Conservation (phyloP, 2,113 vertebrate species). For the Marcusenius ussheri region DNA sequence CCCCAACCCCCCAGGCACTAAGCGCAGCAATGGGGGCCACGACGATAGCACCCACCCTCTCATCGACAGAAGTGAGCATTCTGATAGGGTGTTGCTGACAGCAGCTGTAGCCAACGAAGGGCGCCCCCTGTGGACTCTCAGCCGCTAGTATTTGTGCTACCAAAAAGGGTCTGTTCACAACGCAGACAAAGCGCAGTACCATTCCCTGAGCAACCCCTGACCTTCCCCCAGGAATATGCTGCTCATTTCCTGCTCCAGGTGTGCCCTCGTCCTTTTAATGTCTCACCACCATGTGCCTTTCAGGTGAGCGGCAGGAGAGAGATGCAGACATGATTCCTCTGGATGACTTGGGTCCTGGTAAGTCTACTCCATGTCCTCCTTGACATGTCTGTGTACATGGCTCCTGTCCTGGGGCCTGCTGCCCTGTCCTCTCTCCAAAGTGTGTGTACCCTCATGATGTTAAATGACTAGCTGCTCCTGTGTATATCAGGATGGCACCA, state of each 20-base stretch:
- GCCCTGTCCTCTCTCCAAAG: background rate
- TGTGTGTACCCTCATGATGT: background rate
- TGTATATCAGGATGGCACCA: background rate
- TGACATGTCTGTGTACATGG: background rate
- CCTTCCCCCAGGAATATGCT: background rate
- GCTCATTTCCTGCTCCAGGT: background rate
- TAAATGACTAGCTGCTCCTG: background rate
- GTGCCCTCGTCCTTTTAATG: background rate
- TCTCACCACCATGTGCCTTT: slow-evolving; percentile 34
- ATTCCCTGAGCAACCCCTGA: background rate
- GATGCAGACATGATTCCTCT: slow-evolving; percentile 90
- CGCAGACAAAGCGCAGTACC: background rate
- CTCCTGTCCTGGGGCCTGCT: no score
- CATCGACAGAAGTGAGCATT: slow-evolving; percentile 71
- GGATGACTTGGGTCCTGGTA: slow-evolving; percentile 87
- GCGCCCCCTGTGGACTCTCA: background rate
- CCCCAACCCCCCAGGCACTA: slow-evolving; percentile 64
- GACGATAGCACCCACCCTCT: slow-evolving; percentile 92
- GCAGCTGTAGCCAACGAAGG: background rate
- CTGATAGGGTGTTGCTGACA: background rate
- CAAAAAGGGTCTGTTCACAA: background rate
- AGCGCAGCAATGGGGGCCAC: slow-evolving; percentile 71
- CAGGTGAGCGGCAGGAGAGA: slow-evolving; percentile 68
- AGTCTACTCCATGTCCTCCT: slow-evolving; percentile 24
- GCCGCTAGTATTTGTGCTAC: background rate